Evolutionary conservation across 2,888 invertebrate genomes (phyloP).

Genomic region (Sceliomorpha sp.): DNA sequence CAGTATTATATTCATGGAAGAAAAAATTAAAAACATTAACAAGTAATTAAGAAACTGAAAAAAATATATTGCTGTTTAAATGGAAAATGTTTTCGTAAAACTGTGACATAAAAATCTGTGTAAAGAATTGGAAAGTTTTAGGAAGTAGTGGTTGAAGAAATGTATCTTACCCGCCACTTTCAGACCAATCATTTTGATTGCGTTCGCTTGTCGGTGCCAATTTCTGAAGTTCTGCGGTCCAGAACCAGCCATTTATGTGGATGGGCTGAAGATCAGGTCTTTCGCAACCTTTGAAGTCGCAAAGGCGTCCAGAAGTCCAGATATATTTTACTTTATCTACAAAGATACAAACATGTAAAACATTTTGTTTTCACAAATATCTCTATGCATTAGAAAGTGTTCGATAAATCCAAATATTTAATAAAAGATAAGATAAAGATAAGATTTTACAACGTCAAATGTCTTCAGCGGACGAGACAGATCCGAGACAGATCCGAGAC

Average conservation of each 20-base stretch:
- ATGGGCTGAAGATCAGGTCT: slow-evolving; percentile 91
- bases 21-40: slow-evolving; percentile 1
- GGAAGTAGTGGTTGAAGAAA: slow-evolving; percentile 5
- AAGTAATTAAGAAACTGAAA: slow-evolving; percentile 6
- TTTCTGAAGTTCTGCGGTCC: slow-evolving; percentile 93
- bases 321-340: slow-evolving; percentile 89
- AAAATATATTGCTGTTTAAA: too few relatives aligned
- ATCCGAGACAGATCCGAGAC: too few relatives aligned
- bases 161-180: slow-evolving; percentile 85
- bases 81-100: too few relatives aligned
- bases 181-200: slow-evolving; percentile 93
- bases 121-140: not conserved
- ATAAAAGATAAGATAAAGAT: slow-evolving; percentile 1
- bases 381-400: slow-evolving; percentile 1
- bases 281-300: slow-evolving; percentile 95
- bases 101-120: too few relatives aligned
- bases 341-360: slow-evolving; percentile 41
- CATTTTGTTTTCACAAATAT: too few relatives aligned
- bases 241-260: slow-evolving; percentile 94
- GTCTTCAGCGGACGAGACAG: too few relatives aligned
- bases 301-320: slow-evolving; percentile 94
- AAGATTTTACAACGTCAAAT: too few relatives aligned
- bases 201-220: slow-evolving; percentile 91
- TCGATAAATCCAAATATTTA: not conserved
- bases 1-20: too few relatives aligned